Evolutionary conservation across 2,797 vertebrate species (phyloP), one percentile per base, ranked within the genome.

Genomic region (Amblyopsis hoosieri): DNA sequence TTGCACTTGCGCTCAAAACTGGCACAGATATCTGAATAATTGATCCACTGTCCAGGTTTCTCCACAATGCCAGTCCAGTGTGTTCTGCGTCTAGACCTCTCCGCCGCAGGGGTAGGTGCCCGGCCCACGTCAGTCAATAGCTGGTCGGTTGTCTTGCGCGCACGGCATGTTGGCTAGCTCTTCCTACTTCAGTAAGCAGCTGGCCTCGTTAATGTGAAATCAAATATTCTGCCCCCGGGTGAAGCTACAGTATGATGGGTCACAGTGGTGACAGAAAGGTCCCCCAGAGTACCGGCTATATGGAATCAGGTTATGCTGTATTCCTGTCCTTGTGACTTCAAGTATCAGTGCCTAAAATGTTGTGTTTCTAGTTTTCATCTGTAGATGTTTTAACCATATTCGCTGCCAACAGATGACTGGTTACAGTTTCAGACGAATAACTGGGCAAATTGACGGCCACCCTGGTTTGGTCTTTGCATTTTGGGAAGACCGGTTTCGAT

Each of bases 21-120:
- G 33, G 76, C 74, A 47, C 72, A 82, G 76, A 80, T 82, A 77
- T 75, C 74, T 89, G 73, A 91, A 90, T 88, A 82, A 89, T 89
- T 85, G 82, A 90, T 85, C 69, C 11, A 51, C 37, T 82, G 79
- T 79, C 46, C 80, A 87, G 67, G 81, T 62, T 85, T 85, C 75
- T 64, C 72, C 74, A 79, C 15, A 19, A 72, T 72, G 78, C 79
- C 54, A 17, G 78, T 87, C 71, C 82, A 75, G 60, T 15, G 57
- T 77, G 76, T 78, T 82, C 82, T 78, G 81, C 83, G 68, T 80
- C 75, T 76, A 19, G 80, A 78, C 71, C 63, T 72, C 73, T 64
- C 73, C 64, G 5, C 60, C 52, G 15, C 59, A 79, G 68, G 71
- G 75, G 63, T 64, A 46, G 60, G 74, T 54, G 58, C 51, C 15